Conservation (phyloP, 2,113 vertebrate genomes). For the Saccopteryx bilineata region DNA sequence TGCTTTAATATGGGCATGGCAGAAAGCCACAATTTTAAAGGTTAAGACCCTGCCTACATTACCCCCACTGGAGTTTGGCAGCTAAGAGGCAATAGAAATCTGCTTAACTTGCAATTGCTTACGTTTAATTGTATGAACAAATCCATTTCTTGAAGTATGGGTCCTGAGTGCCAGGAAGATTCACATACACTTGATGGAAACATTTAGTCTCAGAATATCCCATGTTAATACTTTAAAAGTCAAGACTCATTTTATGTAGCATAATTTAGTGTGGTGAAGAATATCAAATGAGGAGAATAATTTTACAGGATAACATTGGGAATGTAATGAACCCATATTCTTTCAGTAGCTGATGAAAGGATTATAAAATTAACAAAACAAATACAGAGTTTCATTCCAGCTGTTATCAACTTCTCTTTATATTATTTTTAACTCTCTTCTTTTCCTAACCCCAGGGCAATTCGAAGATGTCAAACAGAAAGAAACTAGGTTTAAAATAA, state of each 20-base stretch:
- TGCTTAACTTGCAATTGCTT: slow-evolving; percentile 77
- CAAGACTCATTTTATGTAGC: slow-evolving; percentile 67
- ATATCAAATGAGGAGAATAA: slow-evolving; percentile 67
- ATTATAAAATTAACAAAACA: slow-evolving; percentile 65
- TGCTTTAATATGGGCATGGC: slow-evolving; percentile 61
- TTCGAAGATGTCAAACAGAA: slow-evolving; percentile 11
- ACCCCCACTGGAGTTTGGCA: slow-evolving; percentile 72
- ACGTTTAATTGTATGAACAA: slow-evolving; percentile 80
- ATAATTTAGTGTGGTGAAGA: slow-evolving; percentile 67
- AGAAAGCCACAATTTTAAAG: slow-evolving; percentile 77
- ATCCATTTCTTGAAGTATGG: slow-evolving; percentile 78
- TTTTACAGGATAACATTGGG: slow-evolving; percentile 45
- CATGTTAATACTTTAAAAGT: slow-evolving; percentile 77
- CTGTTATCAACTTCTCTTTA: neutral
- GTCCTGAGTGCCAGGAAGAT: slow-evolving; percentile 72
- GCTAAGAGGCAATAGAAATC: slow-evolving; percentile 81
- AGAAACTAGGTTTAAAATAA: neutral
- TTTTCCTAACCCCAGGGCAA: neutral
- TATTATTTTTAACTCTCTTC: slow-evolving; percentile 16
- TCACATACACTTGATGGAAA: slow-evolving; percentile 62
- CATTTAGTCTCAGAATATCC: slow-evolving; percentile 69
- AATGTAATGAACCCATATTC: slow-evolving; percentile 13
- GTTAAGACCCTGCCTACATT: slow-evolving; percentile 70
- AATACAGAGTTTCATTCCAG: slow-evolving; percentile 15
- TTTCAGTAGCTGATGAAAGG: slow-evolving; percentile 4